Base-by-base conservation (phyloP, 2,888 invertebrate genomes). In the Sarcophaga caerulescens region DNA sequence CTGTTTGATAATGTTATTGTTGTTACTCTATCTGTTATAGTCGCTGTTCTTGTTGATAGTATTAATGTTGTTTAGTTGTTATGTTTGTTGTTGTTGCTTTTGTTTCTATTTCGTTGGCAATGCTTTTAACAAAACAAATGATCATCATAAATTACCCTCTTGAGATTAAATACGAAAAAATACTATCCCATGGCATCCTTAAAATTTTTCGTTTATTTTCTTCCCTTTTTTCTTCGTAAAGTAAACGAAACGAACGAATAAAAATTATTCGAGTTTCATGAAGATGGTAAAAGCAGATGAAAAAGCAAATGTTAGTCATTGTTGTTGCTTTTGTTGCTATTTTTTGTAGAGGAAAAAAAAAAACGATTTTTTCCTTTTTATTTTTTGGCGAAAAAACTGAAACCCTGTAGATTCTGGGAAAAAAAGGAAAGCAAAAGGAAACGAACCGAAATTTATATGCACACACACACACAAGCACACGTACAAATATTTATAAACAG, bases 131-230 rank as follows among this genome's bases (percentile, higher is more conserved):
- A 89, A 90, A 90, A 92, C 91, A 91, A 92, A 92, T 91, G 91
- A 92, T 92, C 90, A 91, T 91, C 90, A 91, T 91, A 91, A 91
- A 91, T 91, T 92, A 91, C 90, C 90, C 91, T 92, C 92, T 91
- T 88, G 91, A 91, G 91, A 92, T 91, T 92, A 90, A 88, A 78
- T 89, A 82, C 59, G 81, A 82, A 76, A 82, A 68, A 35, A 35
- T 35, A 35, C 35, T 35, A 35, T 79, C 68, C 59, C 52, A 79
- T 68, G 57, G 59, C 74, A 78, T 74, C 70, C 76, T 84, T 35
- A 73, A 47, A 52, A 52, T 17, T 52, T 52, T 52, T 52, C 17
- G 12, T 52, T 52, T 17, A 52, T 52, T 52, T 52, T 17, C 14
- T 52, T 17, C 17, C 4, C 17, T 47, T 47, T 14, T 47, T 11